Conservation (phyloP, 2,797 vertebrate genomes). For the Cyclura pinguis region DNA sequence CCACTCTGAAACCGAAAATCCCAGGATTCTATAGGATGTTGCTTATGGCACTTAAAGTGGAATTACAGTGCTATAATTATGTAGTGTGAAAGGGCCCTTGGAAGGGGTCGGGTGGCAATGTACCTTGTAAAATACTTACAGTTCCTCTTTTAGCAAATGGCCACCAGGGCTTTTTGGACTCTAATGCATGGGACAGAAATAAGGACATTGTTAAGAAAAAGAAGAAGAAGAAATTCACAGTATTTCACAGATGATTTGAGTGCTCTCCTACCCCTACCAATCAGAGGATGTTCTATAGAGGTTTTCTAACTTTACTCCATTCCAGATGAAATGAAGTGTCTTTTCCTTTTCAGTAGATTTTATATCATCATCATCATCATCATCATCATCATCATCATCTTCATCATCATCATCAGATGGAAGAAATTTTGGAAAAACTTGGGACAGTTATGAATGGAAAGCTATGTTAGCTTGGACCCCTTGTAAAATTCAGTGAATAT, state of each 20-base stretch:
- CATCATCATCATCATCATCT: too few species aligned
- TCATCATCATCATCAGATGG: background rate
- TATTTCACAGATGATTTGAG: background rate
- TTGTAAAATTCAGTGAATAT: background rate
- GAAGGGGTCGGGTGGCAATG: background rate
- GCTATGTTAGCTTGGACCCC: background rate
- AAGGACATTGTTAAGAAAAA: slow-evolving; percentile 47
- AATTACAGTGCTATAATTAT: too few species aligned
- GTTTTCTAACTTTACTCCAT: too few species aligned
- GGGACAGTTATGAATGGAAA: background rate
- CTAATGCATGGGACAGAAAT: slow-evolving; percentile 74
- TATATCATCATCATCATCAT: background rate
- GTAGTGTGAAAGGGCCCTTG: too few species aligned
- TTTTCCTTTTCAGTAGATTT: background rate
- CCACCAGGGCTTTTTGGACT: slow-evolving; percentile 92
- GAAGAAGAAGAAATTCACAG: background rate
- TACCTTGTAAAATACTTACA: slow-evolving; percentile 77
- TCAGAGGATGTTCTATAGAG: too few species aligned
- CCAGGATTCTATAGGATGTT: too few species aligned
- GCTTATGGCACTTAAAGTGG: too few species aligned
- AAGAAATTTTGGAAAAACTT: background rate
- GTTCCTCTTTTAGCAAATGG: slow-evolving; percentile 86
- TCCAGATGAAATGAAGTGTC: too few species aligned
- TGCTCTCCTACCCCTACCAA: background rate
- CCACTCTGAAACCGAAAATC: too few species aligned